These are phyloP conservation scores for Tetramorium simillimum DNA, from an alignment of 1,140 invertebrate species.

Conservation along the genomic window DNA sequence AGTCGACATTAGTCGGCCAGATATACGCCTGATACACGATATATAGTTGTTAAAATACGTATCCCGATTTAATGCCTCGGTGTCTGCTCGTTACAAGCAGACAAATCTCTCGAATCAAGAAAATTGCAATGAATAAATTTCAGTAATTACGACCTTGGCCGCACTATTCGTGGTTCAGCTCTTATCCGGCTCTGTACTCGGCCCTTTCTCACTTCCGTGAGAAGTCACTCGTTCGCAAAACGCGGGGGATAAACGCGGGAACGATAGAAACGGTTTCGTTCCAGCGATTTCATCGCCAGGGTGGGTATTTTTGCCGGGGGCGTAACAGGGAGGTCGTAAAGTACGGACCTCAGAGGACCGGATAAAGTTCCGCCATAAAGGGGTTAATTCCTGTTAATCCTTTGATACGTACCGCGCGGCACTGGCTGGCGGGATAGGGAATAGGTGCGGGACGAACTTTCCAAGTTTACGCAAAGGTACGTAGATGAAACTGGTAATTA, in stretches of 20 bases:
- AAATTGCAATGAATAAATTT: constrained; percentile 22
- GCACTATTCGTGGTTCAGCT: background rate
- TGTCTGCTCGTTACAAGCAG: background rate
- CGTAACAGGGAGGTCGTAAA: constrained; percentile 47
- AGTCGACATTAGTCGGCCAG: constrained; percentile 24
- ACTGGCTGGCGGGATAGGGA: constrained; percentile 30
- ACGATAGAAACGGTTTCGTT: constrained; percentile 24
- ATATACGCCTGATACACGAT: background rate
- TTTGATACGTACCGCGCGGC: constrained; percentile 60
- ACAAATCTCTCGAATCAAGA: constrained; percentile 1
- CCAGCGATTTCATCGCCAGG: constrained; percentile 17
- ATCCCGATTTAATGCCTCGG: background rate
- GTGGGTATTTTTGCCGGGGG: constrained; percentile 36
- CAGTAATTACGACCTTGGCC: background rate
- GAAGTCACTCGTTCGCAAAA: background rate
- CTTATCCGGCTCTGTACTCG: background rate
- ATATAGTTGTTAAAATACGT: constrained; percentile 9
- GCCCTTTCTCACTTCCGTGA: background rate
- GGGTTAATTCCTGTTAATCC: constrained; percentile 67
- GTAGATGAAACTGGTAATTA: constrained; percentile 63
- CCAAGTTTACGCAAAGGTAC: constrained; percentile 63
- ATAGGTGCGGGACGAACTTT: constrained; percentile 46
- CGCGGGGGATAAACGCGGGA: background rate
- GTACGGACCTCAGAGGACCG: constrained; percentile 58
- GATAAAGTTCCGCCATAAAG: constrained; percentile 63